Percentiles rank a stretch among this genome's conserved stretches.
These are phyloP conservation scores for Euleptes europaea DNA, from an alignment of 2,113 vertebrate genomes.

Conservation along the genomic window DNA sequence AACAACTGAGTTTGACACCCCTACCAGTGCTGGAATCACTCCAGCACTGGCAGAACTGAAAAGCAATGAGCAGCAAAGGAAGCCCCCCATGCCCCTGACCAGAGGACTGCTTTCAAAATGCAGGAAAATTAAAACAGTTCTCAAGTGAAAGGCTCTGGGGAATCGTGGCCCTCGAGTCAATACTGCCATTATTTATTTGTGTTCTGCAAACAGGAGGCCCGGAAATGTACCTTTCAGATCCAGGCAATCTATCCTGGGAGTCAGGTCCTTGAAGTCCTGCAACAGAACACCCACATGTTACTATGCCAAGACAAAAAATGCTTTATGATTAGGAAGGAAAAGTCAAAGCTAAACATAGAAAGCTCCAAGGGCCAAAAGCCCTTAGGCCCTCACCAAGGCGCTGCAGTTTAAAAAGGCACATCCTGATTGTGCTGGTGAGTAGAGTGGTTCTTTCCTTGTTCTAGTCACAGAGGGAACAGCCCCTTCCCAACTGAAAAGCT, in stretches of 20 bases:
- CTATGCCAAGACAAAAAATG: fast-evolving
- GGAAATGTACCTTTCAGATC: constrained; percentile 86
- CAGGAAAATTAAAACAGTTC: neutral
- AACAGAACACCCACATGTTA: neutral
- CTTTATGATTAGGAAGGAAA: neutral
- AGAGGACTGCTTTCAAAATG: neutral
- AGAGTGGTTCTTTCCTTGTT: neutral
- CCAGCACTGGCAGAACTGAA: neutral
- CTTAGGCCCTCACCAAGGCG: neutral
- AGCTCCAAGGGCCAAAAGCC: neutral
- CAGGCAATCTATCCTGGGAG: constrained; percentile 87
- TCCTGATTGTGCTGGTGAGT: neutral
- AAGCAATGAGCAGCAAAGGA: no score
- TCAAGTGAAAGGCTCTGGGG: neutral
- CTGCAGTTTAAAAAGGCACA: neutral
- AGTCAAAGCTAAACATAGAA: neutral
- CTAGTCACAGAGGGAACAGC: neutral
- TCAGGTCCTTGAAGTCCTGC: constrained; percentile 87
- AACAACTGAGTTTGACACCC: no score
- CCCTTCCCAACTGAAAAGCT: no score
- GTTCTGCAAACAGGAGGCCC: neutral
- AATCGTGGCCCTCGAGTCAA: neutral
- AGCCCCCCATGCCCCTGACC: no score
- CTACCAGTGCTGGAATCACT: no score
- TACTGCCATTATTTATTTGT: neutral